phyloP scores from a whole-genome alignment of 2,797 vertebrate genomes.

The Anguilla marmorata region DNA sequence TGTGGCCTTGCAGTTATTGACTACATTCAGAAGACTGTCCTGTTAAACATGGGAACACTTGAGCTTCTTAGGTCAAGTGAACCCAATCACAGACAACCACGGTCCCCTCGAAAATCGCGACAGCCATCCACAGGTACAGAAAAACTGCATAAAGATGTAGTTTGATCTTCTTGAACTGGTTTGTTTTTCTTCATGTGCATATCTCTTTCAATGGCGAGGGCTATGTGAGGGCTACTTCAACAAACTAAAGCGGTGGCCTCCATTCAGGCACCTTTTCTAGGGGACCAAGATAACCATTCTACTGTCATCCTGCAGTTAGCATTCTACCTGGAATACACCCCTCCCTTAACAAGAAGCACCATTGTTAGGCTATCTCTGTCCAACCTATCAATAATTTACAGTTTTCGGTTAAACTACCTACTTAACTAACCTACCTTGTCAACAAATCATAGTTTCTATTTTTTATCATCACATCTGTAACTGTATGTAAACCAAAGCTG shows the following conservation, averaged over 20 bases:
- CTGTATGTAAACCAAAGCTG: too few relatives aligned
- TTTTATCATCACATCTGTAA: too few relatives aligned
- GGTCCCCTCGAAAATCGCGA: conserved; percentile 88
- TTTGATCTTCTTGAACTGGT: background rate
- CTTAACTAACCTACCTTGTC: too few relatives aligned
- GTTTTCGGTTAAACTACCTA: too few relatives aligned
- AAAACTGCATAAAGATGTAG: background rate
- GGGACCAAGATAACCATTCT: too few relatives aligned
- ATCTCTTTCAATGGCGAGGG: background rate
- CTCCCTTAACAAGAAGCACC: too few relatives aligned
- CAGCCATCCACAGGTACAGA: conserved; percentile 90
- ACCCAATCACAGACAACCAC: conserved; percentile 87
- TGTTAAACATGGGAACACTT: conserved; percentile 86
- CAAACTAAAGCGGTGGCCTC: background rate
- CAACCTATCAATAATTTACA: too few relatives aligned
- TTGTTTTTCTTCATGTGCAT: background rate
- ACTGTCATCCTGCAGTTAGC: too few relatives aligned
- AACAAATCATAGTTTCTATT: too few relatives aligned
- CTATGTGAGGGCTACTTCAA: background rate
- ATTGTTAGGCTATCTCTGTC: too few relatives aligned
- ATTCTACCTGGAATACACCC: too few relatives aligned
- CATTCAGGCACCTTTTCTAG: too few relatives aligned
- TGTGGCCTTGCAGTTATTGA: conserved; percentile 93
- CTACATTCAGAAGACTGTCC: conserved; percentile 92
- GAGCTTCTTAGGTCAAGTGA: conserved; percentile 91